Evolutionary conservation across 2,113 vertebrate genomes (phyloP), one percentile per base, ranked within the genome.

Genomic region (Platycercus adscitus): DNA sequence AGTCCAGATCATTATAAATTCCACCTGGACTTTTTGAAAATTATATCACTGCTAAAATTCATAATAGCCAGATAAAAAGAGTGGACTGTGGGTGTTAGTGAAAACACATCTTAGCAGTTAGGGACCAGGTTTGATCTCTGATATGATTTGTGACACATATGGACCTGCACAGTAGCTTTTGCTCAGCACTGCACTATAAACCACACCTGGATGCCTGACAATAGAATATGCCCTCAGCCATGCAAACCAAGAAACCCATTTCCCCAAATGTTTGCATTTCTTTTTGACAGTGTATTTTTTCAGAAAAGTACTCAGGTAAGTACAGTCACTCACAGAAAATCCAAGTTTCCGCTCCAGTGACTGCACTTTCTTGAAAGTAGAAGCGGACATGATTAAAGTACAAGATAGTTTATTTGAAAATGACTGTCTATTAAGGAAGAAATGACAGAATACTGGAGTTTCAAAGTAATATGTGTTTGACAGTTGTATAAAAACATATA

Each of bases 11-110:
- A 19, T 96, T 97, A 97, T 86, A 83, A 87, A 79, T 71, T 85
- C 91, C 96, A 97, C 96, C 93, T 98, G 97, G 93, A 88, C 61
- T 94, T 96, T 70, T 95, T 93, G 91, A 97, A 92, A 96, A 95
- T 37, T 70, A 25, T 46, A 50, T 41, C 33, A 88, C 68, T 35
- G 39, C 92, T 93, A 88, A 96, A 78, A 91, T 56, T 73, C 68
- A 83, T 65, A 96, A 89, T 82, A 92, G n/a, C 10, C 83, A 91
- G 56, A 92, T 37, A 90, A 60, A 90, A 93, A 94, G 70, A 91
- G 58, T 68, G 52, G 24, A 60, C 53, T 56, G 9, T 5, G 39
- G 17, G 43, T 95, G 55, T 58, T 96, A 91, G 23, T 85, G 81
- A 96, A 95, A 95, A 78, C 80, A 84, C 9, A 92, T 41, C 53